Base-by-base conservation (phyloP, 2,888 invertebrate genomes). In the Dynastes maya region DNA sequence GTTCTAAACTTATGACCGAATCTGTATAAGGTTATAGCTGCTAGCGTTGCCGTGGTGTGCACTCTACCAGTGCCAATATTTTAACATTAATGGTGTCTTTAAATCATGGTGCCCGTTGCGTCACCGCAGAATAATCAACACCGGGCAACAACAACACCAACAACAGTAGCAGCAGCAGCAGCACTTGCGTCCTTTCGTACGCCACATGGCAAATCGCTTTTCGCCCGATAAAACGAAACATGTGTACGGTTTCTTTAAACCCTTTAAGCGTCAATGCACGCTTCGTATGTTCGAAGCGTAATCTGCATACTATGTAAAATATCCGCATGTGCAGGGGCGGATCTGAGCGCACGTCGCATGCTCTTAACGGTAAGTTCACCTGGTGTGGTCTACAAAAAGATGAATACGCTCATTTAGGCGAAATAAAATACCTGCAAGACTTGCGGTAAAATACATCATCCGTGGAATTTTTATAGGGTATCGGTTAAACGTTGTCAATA, bases 1-100 rank as follows among this genome's bases (percentile, higher is more conserved):
- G 37, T 37, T 37, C 37, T 37, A 37, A 37, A 37, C 37, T 6
- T 6, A 37, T 6, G 37, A 37, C 37, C 37, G 6, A 37, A 37
- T 5, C 37, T 37, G 37, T 37, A 37, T 37, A 37, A 8, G 55
- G 5, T 5, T 58, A 58, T 58, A 22, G 22, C 22, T 2, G 22
- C 22, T 58, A 22, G 55, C 55, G 22, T 55, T 55, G 63, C 63
- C 27, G 63, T 63, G 9, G 63, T 63, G 55, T 58, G 22, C 55
- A n/a, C 63, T 29, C 2, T 22, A 58, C 71, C 37, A 58, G 40
- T 72, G 72, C 72, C 58, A 58, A 72, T 72, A 72, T 72, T 72
- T 72, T 72, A 61, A 72, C 58, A 40, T 61, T 72, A 72, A 72
- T 61, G 58, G 72, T 72, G 58, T 61, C 58, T 37, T 72, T 72